Percentiles rank a stretch among this genome's conserved stretches.
Conservation (phyloP, 2,888 invertebrate genomes). For the Globia sparganii region DNA sequence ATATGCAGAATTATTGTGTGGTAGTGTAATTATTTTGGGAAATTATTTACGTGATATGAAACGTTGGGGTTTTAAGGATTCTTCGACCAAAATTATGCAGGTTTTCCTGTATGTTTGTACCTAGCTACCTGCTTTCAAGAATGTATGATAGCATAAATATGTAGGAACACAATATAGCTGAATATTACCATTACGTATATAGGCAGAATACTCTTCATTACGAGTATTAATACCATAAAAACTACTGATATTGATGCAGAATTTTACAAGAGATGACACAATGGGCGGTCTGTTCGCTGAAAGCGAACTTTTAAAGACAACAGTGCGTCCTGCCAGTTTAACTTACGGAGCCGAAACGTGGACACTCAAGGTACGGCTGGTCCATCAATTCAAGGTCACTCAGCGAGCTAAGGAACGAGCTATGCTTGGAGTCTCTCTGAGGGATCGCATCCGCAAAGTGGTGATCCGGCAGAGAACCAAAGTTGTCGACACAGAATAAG, state of each 20-base stretch:
- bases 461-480: no score
- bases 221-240: not conserved
- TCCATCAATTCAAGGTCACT: no score
- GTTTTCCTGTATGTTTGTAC: not conserved
- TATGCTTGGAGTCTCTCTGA: no score
- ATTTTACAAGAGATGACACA: not conserved
- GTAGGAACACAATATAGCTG: not conserved
- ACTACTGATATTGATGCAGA: not conserved
- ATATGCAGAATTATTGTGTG: conserved; percentile 3
- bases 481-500: no score
- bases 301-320: not conserved
- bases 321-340: no score
- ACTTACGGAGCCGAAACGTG: no score
- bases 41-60: not conserved
- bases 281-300: not conserved
- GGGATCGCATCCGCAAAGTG: no score
- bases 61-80: not conserved
- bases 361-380: no score
- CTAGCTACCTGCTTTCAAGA: not conserved
- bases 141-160: not conserved
- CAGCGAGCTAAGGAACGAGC: no score
- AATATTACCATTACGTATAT: not conserved
- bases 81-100: not conserved
- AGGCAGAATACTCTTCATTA: not conserved
- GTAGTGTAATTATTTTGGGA: conserved; percentile 8